These are phyloP conservation scores for Nymphalis polychloros DNA, from an alignment of 2,888 invertebrate species.

Conservation along the genomic window DNA sequence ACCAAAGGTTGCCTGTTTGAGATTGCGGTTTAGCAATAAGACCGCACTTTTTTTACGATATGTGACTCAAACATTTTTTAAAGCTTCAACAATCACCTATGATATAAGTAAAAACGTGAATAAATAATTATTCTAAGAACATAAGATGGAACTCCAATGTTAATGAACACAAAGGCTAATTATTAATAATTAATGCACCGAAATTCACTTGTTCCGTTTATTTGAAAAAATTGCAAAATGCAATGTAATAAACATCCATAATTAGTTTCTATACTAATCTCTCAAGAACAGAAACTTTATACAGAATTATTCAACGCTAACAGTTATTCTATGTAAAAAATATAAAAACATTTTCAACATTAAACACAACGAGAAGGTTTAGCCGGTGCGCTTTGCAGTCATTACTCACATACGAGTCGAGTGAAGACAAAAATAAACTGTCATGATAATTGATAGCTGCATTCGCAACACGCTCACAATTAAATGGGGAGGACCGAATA, in stretches of 20 bases:
- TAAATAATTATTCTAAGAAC: too few species aligned
- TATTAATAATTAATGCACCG: too few species aligned
- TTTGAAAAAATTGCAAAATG: too few species aligned
- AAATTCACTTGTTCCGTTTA: too few species aligned
- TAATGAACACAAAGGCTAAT: too few species aligned
- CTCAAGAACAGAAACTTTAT: not conserved
- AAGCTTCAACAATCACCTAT: too few species aligned
- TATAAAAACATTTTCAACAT: constrained; percentile 23
- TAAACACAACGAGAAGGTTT: constrained; percentile 33
- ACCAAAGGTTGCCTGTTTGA: too few species aligned
- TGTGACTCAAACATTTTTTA: too few species aligned
- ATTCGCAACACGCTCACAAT: constrained; percentile 59
- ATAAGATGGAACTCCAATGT: too few species aligned
- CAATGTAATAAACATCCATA: not conserved
- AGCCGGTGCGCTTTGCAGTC: constrained; percentile 37
- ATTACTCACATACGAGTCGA: constrained; percentile 47
- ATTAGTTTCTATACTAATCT: not conserved
- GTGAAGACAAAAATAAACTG: constrained; percentile 51
- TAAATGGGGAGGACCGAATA: constrained; percentile 59
- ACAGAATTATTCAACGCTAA: not conserved
- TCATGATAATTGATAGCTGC: constrained; percentile 65
- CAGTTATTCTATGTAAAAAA: constrained; percentile 12
- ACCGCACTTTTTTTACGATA: too few species aligned
- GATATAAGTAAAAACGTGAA: too few species aligned
- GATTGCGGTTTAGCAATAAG: too few species aligned